Evolutionary conservation across 2,113 vertebrate genomes (phyloP).

Genomic region (Aptenodytes forsteri): DNA sequence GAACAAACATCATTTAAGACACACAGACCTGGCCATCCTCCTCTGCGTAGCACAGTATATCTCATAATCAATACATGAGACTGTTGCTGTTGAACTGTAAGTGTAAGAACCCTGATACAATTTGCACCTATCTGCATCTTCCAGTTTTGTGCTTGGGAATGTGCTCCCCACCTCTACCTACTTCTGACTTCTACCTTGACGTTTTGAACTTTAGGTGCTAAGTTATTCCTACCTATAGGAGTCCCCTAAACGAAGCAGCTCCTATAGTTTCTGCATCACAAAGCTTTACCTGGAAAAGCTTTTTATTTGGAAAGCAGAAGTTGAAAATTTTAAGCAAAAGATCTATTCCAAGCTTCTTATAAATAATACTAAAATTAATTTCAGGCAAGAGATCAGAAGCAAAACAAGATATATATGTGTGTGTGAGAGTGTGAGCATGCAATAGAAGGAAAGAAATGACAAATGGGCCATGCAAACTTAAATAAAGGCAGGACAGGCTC

Average conservation of each 20-base stretch:
- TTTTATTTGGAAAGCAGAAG: neutral
- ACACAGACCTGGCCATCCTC: neutral
- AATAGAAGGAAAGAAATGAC: neutral
- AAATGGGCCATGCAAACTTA: neutral
- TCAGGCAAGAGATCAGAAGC: neutral
- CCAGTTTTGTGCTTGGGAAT: neutral
- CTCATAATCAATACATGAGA: neutral
- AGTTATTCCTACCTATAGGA: neutral
- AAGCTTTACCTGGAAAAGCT: neutral
- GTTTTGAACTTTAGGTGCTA: neutral
- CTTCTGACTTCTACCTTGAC: neutral
- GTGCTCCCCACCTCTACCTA: neutral
- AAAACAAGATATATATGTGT: rapidly evolving
- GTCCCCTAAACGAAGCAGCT: neutral
- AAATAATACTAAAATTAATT: neutral
- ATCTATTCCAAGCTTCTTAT: neutral
- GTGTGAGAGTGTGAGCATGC: rapidly evolving
- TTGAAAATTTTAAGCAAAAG: neutral
- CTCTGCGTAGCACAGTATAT: neutral
- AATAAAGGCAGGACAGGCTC: neutral
- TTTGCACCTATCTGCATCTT: neutral
- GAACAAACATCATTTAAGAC: neutral
- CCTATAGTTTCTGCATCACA: neutral
- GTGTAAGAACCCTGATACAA: neutral
- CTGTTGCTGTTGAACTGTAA: neutral